Conservation (phyloP, 2,113 vertebrate species). For the Ornithorhynchus anatinus region DNA sequence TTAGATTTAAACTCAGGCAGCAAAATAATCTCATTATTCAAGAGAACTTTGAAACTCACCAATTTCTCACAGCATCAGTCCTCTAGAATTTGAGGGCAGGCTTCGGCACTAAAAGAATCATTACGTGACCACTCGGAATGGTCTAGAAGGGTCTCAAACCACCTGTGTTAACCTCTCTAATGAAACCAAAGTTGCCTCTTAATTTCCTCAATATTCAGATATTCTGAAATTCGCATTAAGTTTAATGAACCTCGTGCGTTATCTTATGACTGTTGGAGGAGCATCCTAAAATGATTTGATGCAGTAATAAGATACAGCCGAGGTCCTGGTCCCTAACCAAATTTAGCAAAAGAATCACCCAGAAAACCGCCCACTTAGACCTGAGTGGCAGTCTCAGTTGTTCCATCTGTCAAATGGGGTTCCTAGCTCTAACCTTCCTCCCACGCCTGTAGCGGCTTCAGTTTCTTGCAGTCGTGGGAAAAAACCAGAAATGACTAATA, state of each 20-base stretch:
- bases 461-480: too few species aligned
- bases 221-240: not conserved
- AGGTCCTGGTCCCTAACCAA: not conserved
- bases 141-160: conserved; percentile 4
- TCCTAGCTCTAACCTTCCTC: not conserved
- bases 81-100: not conserved
- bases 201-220: conserved; percentile 10
- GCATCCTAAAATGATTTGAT: not conserved
- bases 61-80: too few species aligned
- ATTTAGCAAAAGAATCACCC: not conserved
- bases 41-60: too few species aligned
- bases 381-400: not conserved
- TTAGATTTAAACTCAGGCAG: too few species aligned
- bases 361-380: not conserved
- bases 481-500: fast-evolving
- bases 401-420: not conserved
- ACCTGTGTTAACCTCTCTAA: conserved; percentile 24
- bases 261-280: not conserved
- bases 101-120: not conserved
- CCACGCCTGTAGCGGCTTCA: too few species aligned
- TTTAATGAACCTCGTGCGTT: not conserved
- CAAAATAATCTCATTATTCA: too few species aligned
- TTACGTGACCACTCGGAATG: conserved; percentile 19
- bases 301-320: not conserved
- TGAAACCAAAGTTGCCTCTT: not conserved